phyloP scores from a whole-genome alignment of 2,113 vertebrate genomes.

The Raja brachyura region DNA sequence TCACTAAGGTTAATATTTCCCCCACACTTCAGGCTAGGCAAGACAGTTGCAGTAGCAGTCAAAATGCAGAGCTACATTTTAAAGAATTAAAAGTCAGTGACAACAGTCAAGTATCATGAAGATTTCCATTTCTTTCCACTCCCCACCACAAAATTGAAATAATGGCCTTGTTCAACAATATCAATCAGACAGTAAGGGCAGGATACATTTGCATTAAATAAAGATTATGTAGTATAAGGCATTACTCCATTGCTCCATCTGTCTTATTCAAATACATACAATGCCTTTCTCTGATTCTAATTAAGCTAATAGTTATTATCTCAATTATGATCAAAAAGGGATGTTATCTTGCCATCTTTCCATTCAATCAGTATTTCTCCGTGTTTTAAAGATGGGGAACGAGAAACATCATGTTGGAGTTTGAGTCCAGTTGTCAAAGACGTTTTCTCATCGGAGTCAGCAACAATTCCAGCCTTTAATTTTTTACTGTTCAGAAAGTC shows the following conservation, averaged over 20 bases:
- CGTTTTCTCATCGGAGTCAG: constrained; percentile 31
- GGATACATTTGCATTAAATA: neutral
- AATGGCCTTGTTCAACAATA: neutral
- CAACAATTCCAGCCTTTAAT: neutral
- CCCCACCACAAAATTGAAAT: neutral
- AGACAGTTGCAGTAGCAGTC: neutral
- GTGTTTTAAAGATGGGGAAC: constrained; percentile 56
- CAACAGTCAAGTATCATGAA: neutral
- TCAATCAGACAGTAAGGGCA: neutral
- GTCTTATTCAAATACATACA: neutral
- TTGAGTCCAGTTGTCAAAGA: constrained; percentile 18
- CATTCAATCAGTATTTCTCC: constrained; percentile 76
- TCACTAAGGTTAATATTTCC: neutral
- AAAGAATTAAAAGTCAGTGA: neutral
- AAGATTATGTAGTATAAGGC: neutral
- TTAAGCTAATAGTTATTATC: neutral
- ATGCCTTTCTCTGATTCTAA: neutral
- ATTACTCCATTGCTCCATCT: neutral
- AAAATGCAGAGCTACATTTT: neutral
- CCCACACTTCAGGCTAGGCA: neutral
- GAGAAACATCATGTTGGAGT: constrained; percentile 45
- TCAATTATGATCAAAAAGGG: constrained; percentile 59
- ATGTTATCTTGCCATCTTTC: constrained; percentile 73
- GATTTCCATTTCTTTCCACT: neutral
- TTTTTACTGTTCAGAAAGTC: neutral